A percentile compares a stretch with the other conserved stretches of the same genome.
These are phyloP conservation scores for Bubo bubo DNA, from an alignment of 2,113 vertebrate species.

Conservation along the genomic window DNA sequence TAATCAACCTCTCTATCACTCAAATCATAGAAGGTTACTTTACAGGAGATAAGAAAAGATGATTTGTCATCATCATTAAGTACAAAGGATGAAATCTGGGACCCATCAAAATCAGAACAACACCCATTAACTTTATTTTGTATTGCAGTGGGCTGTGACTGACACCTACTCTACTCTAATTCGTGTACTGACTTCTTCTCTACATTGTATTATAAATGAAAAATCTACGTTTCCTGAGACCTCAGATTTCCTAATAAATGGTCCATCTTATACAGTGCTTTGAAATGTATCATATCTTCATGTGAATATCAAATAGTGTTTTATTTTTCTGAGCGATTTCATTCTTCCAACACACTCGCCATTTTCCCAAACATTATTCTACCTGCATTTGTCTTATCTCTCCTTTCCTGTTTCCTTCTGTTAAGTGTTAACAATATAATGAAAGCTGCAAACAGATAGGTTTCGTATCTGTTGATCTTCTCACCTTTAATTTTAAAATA, in stretches of 20 bases:
- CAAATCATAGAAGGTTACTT: neutral
- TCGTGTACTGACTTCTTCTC: neutral
- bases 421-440: neutral
- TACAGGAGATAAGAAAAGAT: neutral
- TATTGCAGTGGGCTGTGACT: neutral
- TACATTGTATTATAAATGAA: neutral
- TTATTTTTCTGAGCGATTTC: neutral
- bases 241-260: neutral
- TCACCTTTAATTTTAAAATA: slow-evolving; percentile 45
- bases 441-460: neutral
- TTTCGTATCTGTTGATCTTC: slow-evolving; percentile 24
- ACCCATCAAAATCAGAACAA: neutral
- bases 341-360: neutral
- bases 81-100: neutral
- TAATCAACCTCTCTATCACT: neutral
- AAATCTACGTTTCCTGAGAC: neutral
- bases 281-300: neutral
- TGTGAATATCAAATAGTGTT: neutral
- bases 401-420: neutral
- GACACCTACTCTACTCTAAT: neutral
- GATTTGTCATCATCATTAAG: neutral
- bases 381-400: neutral
- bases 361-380: neutral
- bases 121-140: neutral
- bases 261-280: neutral